phyloP scores from a whole-genome alignment of 2,113 vertebrate species.

The Myotis lucifugus region DNA sequence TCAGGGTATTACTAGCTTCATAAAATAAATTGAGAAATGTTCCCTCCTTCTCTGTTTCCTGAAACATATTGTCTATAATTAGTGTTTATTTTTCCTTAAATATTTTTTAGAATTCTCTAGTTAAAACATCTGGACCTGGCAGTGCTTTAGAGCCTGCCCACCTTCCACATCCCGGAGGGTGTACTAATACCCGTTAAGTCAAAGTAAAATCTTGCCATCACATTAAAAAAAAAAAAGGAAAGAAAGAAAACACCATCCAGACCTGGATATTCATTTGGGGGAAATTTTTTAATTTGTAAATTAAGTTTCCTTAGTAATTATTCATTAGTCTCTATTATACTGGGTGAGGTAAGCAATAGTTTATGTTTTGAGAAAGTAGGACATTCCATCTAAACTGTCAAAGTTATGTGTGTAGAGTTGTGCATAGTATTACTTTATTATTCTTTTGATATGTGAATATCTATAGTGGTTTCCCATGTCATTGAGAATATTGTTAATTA shows the following conservation, averaged over 20 bases:
- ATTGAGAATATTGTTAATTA: not conserved
- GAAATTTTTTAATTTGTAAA: not conserved
- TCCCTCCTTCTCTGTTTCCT: not conserved
- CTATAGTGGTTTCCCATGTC: not conserved
- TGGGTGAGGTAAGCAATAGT: not conserved
- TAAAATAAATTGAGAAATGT: not conserved
- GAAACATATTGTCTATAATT: not conserved
- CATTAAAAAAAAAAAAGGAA: not conserved
- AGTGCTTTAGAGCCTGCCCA: not conserved
- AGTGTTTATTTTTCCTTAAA: not conserved
- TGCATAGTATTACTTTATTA: not conserved
- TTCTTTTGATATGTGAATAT: not conserved
- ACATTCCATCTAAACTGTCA: not conserved
- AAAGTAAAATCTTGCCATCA: not conserved
- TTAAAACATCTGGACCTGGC: not conserved
- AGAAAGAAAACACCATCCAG: too few relatives aligned
- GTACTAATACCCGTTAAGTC: not conserved
- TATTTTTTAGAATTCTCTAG: not conserved
- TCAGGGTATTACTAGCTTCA: not conserved
- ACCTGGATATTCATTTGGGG: not conserved
- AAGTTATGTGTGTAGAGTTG: not conserved
- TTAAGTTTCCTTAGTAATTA: not conserved
- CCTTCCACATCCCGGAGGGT: not conserved
- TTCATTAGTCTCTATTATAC: not conserved
- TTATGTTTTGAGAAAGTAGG: not conserved